Conservation (phyloP, 2,113 vertebrate species). For the Gobius niger region DNA sequence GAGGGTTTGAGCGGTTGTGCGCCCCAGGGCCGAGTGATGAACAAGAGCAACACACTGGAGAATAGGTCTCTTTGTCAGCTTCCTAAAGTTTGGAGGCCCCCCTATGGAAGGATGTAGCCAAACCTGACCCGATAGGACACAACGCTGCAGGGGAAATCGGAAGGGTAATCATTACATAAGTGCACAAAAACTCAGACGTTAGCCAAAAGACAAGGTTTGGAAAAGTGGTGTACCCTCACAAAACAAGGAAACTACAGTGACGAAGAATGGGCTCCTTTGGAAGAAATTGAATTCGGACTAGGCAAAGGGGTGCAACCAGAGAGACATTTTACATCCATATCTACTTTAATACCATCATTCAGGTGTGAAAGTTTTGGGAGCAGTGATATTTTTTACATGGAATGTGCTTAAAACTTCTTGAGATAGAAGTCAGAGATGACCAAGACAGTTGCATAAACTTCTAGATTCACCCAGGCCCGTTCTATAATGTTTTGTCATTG, state of each 20-base stretch:
- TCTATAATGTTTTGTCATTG: no score
- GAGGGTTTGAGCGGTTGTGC: slow-evolving; percentile 61
- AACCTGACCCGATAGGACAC: slow-evolving; percentile 48
- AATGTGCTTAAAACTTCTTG: no score
- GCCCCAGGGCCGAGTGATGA: slow-evolving; percentile 77
- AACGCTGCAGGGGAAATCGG: slow-evolving; percentile 27
- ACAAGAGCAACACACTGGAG: slow-evolving; percentile 76
- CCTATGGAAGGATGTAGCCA: slow-evolving; percentile 46
- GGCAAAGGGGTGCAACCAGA: not conserved
- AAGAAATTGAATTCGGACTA: not conserved
- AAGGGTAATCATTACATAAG: slow-evolving; percentile 41
- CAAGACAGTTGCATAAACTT: no score
- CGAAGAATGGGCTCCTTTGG: not conserved
- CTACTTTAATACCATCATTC: not conserved
- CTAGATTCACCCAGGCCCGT: no score
- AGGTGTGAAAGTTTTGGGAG: no score
- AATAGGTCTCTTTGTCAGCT: slow-evolving; percentile 74
- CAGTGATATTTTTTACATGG: no score
- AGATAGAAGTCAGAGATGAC: no score
- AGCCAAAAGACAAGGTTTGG: slow-evolving; percentile 4
- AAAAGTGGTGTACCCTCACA: slow-evolving; percentile 1
- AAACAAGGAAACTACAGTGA: not conserved
- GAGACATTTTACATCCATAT: not conserved
- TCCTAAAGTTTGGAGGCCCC: slow-evolving; percentile 52
- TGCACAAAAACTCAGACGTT: slow-evolving; percentile 18